Conservation (phyloP, 2,888 invertebrate genomes). For the Rhyacophila evoluta region DNA sequence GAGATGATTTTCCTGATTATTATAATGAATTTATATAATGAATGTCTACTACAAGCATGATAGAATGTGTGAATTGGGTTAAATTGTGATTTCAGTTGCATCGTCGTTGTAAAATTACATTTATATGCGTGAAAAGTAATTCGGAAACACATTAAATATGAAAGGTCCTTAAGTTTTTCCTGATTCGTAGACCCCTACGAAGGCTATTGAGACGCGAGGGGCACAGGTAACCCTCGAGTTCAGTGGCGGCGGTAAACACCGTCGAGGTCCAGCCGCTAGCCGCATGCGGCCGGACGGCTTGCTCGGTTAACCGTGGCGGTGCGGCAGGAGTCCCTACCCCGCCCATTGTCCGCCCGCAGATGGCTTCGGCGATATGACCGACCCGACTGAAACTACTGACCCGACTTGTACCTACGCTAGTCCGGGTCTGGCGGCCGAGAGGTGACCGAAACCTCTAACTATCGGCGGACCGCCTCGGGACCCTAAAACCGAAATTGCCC, state of each 20-base stretch:
- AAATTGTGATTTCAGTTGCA: no score
- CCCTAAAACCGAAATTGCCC: constrained; percentile 46
- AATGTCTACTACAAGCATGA: no score
- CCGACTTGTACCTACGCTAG: constrained; percentile 30
- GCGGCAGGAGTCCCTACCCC: constrained; percentile 57
- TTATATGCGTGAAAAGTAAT: no score
- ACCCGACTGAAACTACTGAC: constrained; percentile 59
- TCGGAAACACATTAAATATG: no score
- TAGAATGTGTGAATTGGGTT: no score
- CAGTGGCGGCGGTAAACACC: constrained; percentile 18
- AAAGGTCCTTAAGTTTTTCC: not conserved
- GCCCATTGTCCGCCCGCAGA: constrained; percentile 59
- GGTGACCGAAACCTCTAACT: constrained; percentile 48
- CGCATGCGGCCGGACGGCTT: constrained; percentile 61
- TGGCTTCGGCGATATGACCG: constrained; percentile 58
- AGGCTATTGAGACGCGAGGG: not conserved
- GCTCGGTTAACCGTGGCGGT: constrained; percentile 58
- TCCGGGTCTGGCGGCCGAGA: constrained; percentile 36
- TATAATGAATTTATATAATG: no score
- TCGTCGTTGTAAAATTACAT: no score
- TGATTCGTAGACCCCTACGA: not conserved
- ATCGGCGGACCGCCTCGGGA: constrained; percentile 41
- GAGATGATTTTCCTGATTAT: no score
- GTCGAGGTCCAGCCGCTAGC: constrained; percentile 26
- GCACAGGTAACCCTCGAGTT: constrained; percentile 24